A percentile compares a stretch with the other conserved stretches of the same genome.
Conservation (phyloP, 1,140 invertebrate genomes). For the Linepithema humile region DNA sequence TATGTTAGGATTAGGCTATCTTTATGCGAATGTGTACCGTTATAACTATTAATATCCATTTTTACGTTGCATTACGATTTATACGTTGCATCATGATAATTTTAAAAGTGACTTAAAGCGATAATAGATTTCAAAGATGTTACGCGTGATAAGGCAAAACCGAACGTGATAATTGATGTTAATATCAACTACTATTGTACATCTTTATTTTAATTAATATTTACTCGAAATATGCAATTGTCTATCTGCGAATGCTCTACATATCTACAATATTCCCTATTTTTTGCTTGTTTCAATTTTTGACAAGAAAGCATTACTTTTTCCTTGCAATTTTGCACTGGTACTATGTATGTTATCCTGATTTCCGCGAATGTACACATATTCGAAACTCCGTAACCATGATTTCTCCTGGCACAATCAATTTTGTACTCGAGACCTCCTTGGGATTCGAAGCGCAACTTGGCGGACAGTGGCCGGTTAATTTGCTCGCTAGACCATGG, state of each 20-base stretch:
- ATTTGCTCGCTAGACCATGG: conserved; percentile 81
- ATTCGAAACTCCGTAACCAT: conserved; percentile 62
- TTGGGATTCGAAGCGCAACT: conserved; percentile 81
- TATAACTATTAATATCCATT: conserved; percentile 11
- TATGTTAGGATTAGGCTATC: not conserved
- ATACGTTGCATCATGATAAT: not conserved
- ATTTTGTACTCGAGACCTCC: conserved; percentile 79
- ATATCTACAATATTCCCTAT: not conserved
- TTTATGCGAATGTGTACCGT: not conserved
- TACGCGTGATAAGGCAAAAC: not conserved
- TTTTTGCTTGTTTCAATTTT: conserved; percentile 9
- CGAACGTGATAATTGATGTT: not conserved
- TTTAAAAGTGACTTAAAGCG: not conserved
- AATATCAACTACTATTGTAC: too few relatives aligned
- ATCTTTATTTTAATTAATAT: not conserved
- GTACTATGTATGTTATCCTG: conserved; percentile 31
- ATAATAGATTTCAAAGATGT: not conserved
- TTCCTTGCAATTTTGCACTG: not conserved
- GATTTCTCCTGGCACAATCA: conserved; percentile 77
- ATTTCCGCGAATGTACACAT: conserved; percentile 32
- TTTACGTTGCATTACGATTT: not conserved
- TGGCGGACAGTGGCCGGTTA: conserved; percentile 77
- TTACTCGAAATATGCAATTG: not conserved
- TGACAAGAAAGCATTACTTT: not conserved
- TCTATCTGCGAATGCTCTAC: not conserved